Evolutionary conservation across 2,888 invertebrate species (phyloP).

Genomic region (Drosophila merina): DNA sequence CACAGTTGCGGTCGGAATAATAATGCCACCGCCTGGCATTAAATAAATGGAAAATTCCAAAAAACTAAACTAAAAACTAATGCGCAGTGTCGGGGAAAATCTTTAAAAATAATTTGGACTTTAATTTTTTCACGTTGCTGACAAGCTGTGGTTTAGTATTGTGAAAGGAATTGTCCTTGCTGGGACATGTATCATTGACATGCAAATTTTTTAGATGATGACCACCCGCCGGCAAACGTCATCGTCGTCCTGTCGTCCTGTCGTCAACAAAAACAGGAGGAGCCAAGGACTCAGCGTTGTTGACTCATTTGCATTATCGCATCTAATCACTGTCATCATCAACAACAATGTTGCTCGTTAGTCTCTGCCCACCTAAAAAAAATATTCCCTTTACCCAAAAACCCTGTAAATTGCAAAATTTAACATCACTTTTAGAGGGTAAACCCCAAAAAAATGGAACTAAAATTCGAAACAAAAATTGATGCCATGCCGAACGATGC

Average conservation of each 20-base stretch:
- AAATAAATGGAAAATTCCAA: not conserved
- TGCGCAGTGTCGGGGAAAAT: not conserved
- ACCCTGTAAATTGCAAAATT: conserved; percentile 2
- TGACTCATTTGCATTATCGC: conserved; percentile 79
- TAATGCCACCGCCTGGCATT: not conserved
- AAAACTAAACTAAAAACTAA: no score
- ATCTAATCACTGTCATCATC: conserved; percentile 80
- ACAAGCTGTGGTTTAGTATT: conserved; percentile 3
- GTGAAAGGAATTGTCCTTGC: conserved; percentile 9
- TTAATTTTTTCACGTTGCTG: not conserved
- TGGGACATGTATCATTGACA: conserved; percentile 68
- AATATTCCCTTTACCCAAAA: not conserved
- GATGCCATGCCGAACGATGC: conserved; percentile 48
- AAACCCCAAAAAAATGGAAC: conserved; percentile 38
- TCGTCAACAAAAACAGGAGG: conserved; percentile 22
- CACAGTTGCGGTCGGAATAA: conserved; percentile 28
- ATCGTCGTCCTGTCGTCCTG: conserved; percentile 9
- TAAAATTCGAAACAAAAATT: conserved; percentile 56
- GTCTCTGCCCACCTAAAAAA: conserved; percentile 44
- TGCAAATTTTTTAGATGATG: conserved; percentile 58
- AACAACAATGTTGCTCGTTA: conserved; percentile 78
- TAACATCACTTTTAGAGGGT: conserved; percentile 37
- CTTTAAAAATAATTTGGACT: not conserved
- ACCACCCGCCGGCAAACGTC: not conserved
- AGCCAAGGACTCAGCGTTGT: conserved; percentile 41